Base-by-base conservation (phyloP, 2,113 vertebrate species). In the Oncorhynchus clarkii region DNA sequence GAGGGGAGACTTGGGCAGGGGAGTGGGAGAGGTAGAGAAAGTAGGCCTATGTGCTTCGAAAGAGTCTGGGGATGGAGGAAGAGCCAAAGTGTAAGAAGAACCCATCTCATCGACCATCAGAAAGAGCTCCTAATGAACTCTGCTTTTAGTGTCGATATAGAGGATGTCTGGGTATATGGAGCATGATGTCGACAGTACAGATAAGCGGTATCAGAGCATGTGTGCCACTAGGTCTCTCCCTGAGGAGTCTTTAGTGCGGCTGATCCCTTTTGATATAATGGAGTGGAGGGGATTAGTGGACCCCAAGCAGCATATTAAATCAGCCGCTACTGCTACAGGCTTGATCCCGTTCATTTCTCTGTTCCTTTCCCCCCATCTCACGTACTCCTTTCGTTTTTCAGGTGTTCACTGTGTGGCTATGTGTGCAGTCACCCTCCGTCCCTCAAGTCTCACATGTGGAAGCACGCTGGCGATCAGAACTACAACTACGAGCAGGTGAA, bases 401-500 rank as follows among this genome's bases (percentile, higher is more conserved):
- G 98, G 73, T 99, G 98, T 87, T 98, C 97, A 22, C 92, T 99
- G 24, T 99, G 98, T 85, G 98, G 98, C 20, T 99, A 99, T 16
- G 95, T 99, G 29, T 99, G 98, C 90, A 99, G 97, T 88, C 97
- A 99, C 83, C 97, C 97, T 20, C 97, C 98, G 0, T 99, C 98
- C 16, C 86, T 99, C 67, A 99, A 99, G 85, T 99, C 98, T 29
- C 98, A 99, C 81, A 99, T 99, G 98, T 99, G 98, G 98, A 99
- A 99, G 82, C 98, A 99, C 4, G 98, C 98, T 1, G 98, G 97
- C 82, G 98, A 99, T 92, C 96, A 96, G 92, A 99, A 99, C 89
- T 99, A 99, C 65, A 99, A 99, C 90, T 99, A 99, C 1, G 97
- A 99, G 85, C 97, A 99, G 92, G 98, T 99, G 51, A 99, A 99